Evolutionary conservation across 2,888 invertebrate species (phyloP).

Genomic region (Thelaira solivaga): DNA sequence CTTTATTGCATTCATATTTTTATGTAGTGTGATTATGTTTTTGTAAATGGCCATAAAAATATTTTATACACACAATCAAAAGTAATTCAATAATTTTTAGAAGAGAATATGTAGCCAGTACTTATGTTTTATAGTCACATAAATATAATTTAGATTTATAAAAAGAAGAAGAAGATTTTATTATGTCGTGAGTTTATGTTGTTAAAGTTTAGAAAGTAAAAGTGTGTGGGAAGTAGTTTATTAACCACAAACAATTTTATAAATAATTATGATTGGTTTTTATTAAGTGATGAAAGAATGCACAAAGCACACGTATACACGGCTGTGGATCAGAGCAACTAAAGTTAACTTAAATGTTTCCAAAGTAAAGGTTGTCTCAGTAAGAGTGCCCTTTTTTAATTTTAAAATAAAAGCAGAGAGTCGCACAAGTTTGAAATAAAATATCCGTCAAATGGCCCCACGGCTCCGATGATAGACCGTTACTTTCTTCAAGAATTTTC

Average conservation of each 20-base stretch:
- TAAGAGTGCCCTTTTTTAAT: too few relatives aligned
- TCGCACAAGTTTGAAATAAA: too few relatives aligned
- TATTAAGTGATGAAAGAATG: slow-evolving; percentile 21
- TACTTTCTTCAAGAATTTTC: too few relatives aligned
- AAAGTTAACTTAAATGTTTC: too few relatives aligned
- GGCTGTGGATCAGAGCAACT: too few relatives aligned
- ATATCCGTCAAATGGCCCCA: too few relatives aligned
- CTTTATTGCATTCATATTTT: slow-evolving; percentile 3
- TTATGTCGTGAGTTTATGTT: background rate
- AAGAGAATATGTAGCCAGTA: too few relatives aligned
- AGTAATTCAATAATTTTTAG: slow-evolving; percentile 9
- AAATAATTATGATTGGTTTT: slow-evolving; percentile 49
- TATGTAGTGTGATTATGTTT: slow-evolving; percentile 45
- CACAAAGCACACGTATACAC: too few relatives aligned
- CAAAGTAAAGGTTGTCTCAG: too few relatives aligned
- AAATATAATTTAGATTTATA: slow-evolving; percentile 54
- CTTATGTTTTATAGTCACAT: slow-evolving; percentile 44
- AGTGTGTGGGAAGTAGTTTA: slow-evolving; percentile 37
- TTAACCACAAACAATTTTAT: slow-evolving; percentile 44
- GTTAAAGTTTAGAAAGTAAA: background rate
- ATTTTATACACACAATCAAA: slow-evolving; percentile 25
- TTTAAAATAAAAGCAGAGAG: too few relatives aligned
- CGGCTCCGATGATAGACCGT: too few relatives aligned
- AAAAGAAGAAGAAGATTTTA: too few relatives aligned
- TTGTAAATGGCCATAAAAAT: slow-evolving; percentile 52